Evolutionary conservation across 2,888 invertebrate genomes (phyloP).

Genomic region (Incurvaria masculella): DNA sequence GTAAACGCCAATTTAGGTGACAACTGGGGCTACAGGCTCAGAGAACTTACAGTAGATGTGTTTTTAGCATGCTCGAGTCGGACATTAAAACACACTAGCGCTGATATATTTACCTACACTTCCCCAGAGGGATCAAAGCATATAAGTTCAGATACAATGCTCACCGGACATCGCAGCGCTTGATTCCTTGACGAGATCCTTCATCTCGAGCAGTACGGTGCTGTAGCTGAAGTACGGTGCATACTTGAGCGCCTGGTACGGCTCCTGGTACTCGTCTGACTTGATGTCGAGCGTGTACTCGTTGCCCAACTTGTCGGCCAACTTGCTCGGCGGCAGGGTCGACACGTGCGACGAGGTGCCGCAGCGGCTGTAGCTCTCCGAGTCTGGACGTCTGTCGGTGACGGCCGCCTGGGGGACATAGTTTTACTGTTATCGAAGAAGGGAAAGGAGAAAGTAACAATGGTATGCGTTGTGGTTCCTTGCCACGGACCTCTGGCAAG

Average conservation of each 20-base stretch:
- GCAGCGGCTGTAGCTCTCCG: slow-evolving; percentile 57
- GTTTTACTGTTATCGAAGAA: slow-evolving; percentile 35
- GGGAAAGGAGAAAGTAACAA: slow-evolving; percentile 50
- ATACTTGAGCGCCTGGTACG: slow-evolving; percentile 72
- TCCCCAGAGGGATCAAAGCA: neutral
- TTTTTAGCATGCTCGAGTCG: too few relatives aligned
- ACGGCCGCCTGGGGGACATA: too few relatives aligned
- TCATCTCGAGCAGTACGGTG: slow-evolving; percentile 73
- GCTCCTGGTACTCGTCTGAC: slow-evolving; percentile 75
- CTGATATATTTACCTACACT: too few relatives aligned
- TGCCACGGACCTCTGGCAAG: too few relatives aligned
- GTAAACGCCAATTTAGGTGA: too few relatives aligned
- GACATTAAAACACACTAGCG: too few relatives aligned
- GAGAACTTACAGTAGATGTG: neutral
- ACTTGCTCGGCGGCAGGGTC: slow-evolving; percentile 51
- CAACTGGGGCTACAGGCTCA: too few relatives aligned
- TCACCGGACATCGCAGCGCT: slow-evolving; percentile 41
- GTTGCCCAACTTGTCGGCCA: slow-evolving; percentile 48
- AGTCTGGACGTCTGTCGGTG: slow-evolving; percentile 49
- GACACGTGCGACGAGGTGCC: slow-evolving; percentile 48
- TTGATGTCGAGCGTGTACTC: slow-evolving; percentile 59
- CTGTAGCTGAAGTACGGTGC: slow-evolving; percentile 76
- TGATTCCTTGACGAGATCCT: slow-evolving; percentile 59
- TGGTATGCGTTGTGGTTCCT: slow-evolving; percentile 43
- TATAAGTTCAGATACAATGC: neutral